Conservation (phyloP, 2,113 vertebrate genomes). For the Onychorhynchus coronatus region DNA sequence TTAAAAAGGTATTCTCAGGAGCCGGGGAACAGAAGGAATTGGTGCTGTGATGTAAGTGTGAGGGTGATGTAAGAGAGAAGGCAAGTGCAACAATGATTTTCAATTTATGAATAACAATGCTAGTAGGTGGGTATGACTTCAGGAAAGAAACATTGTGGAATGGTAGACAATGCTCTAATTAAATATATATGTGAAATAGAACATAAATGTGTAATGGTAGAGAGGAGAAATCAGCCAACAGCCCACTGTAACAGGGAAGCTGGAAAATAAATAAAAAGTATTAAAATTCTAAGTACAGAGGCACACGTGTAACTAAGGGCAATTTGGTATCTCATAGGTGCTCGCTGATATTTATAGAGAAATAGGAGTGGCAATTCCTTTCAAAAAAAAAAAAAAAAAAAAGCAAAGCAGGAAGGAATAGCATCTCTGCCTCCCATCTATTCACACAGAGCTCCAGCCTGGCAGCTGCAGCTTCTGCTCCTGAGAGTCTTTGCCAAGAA, state of each 20-base stretch:
- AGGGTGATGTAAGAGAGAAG: background rate
- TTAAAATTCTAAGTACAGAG: background rate
- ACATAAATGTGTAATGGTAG: background rate
- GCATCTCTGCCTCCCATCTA: background rate
- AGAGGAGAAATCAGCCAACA: background rate
- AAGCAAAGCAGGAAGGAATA: background rate
- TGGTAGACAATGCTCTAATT: background rate
- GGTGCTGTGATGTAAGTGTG: background rate
- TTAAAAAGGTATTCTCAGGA: background rate
- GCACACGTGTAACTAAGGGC: background rate
- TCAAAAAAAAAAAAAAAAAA: background rate
- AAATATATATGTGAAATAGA: background rate
- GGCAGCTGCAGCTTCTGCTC: background rate
- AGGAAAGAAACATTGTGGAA: background rate
- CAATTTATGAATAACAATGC: background rate
- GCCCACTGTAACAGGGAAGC: background rate
- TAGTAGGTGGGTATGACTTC: background rate
- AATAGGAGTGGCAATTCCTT: background rate
- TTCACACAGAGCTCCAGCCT: background rate
- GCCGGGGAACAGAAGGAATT: background rate
- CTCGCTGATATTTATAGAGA: background rate
- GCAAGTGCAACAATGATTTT: background rate
- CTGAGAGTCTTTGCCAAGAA: conserved; percentile 5
- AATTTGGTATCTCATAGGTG: background rate
- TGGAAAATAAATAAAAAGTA: conserved; percentile 20